These are phyloP conservation scores for Cololabis saira DNA, from an alignment of 2,113 vertebrate genomes.

Conservation along the genomic window DNA sequence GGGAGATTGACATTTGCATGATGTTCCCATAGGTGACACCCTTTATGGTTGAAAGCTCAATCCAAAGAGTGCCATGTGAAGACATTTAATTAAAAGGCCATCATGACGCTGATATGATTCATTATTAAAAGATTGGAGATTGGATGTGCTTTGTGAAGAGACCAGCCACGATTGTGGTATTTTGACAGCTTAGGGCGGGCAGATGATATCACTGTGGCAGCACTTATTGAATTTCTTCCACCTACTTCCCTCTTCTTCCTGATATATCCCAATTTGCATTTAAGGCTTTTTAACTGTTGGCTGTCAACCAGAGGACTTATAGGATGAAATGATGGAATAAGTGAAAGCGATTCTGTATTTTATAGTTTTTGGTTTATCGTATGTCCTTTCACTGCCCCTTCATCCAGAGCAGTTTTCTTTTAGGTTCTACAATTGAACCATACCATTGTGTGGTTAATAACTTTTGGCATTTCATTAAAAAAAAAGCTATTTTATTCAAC, in stretches of 20 bases:
- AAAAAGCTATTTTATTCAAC: not conserved
- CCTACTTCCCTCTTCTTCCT: conserved; percentile 43
- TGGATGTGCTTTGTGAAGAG: conserved; percentile 34
- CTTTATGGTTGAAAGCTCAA: conserved; percentile 46
- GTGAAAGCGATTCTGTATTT: conserved; percentile 31
- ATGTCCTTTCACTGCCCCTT: conserved; percentile 27
- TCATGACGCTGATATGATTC: conserved; percentile 50
- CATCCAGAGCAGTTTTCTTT: conserved; percentile 7
- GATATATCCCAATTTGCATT: conserved; percentile 53
- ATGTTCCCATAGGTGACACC: conserved; percentile 50
- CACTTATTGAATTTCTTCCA: conserved; percentile 51
- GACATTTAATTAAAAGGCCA: conserved; percentile 67
- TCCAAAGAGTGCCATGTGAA: conserved; percentile 61
- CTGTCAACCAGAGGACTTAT: conserved; percentile 60
- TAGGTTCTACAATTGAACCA: too few relatives aligned
- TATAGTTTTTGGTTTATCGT: not conserved
- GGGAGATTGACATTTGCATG: conserved; percentile 54
- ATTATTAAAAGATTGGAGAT: conserved; percentile 57
- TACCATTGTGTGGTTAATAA: too few relatives aligned
- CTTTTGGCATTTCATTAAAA: too few relatives aligned
- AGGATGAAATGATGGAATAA: conserved; percentile 45
- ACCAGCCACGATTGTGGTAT: conserved; percentile 51
- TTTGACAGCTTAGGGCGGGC: conserved; percentile 46
- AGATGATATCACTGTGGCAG: conserved; percentile 50
- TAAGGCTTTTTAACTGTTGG: conserved; percentile 63